These are phyloP conservation scores for Epinephelus fuscoguttatus DNA, from an alignment of 2,113 vertebrate genomes.

Conservation along the genomic window DNA sequence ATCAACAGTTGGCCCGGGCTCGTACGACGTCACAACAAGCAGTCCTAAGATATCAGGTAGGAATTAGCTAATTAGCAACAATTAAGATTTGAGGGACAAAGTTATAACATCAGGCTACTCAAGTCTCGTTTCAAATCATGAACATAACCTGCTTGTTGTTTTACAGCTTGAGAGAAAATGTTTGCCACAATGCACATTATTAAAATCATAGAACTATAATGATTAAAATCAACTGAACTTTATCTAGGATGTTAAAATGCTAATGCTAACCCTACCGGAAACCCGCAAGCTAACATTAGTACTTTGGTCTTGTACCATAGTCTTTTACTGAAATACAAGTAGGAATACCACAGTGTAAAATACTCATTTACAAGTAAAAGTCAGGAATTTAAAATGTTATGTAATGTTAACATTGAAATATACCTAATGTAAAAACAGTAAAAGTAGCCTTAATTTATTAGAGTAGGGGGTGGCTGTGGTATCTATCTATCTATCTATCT, in stretches of 20 bases:
- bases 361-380: too few relatives aligned
- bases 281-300: neutral
- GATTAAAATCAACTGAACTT: neutral
- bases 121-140: neutral
- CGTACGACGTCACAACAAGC: conserved; percentile 64
- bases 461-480: too few relatives aligned
- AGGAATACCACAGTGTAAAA: too few relatives aligned
- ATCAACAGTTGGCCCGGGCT: conserved; percentile 75
- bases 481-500: too few relatives aligned
- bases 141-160: neutral
- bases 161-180: neutral
- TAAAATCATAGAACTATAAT: neutral
- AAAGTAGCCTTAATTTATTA: too few relatives aligned
- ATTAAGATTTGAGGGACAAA: neutral
- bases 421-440: too few relatives aligned
- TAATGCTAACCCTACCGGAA: neutral
- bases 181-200: neutral
- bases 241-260: neutral
- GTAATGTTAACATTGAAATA: too few relatives aligned
- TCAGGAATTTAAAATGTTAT: too few relatives aligned
- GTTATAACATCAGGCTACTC: fast-evolving
- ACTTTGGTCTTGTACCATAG: too few relatives aligned
- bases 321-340: too few relatives aligned
- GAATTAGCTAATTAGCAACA: neutral
- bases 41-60: conserved; percentile 57